phyloP scores from a whole-genome alignment of 2,113 vertebrate genomes.

The Myrmecobius fasciatus region DNA sequence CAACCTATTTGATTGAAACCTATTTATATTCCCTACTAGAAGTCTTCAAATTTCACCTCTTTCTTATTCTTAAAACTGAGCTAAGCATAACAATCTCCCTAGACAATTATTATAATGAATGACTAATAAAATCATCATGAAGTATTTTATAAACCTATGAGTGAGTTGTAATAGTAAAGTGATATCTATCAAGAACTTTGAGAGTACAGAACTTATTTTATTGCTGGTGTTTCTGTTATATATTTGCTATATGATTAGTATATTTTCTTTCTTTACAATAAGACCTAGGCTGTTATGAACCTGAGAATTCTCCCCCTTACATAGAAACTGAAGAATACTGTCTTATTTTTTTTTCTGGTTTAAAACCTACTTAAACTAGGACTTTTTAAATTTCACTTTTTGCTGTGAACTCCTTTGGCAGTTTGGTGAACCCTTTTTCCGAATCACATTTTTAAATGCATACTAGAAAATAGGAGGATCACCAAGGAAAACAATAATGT shows the following conservation, averaged over 20 bases:
- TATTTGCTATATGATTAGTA: neutral
- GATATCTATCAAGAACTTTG: neutral
- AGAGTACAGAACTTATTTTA: neutral
- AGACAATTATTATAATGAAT: neutral
- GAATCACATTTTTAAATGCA: neutral
- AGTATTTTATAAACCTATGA: neutral
- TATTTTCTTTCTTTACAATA: neutral
- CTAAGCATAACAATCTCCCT: constrained; percentile 17
- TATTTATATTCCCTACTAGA: neutral
- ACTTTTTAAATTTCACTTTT: neutral
- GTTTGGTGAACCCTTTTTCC: neutral
- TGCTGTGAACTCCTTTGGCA: neutral
- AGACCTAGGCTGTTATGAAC: neutral
- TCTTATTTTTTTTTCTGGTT: neutral
- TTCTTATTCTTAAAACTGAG: constrained; percentile 18
- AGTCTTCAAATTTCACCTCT: neutral
- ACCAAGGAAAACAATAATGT: neutral
- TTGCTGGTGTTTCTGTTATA: neutral
- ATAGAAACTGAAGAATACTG: neutral
- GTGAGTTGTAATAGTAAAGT: neutral
- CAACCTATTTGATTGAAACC: neutral
- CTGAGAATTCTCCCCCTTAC: neutral
- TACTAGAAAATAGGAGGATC: neutral
- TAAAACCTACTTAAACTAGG: neutral
- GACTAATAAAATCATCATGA: neutral